These are phyloP conservation scores for Bedellia somnulentella DNA, from an alignment of 2,888 invertebrate species.

Conservation along the genomic window DNA sequence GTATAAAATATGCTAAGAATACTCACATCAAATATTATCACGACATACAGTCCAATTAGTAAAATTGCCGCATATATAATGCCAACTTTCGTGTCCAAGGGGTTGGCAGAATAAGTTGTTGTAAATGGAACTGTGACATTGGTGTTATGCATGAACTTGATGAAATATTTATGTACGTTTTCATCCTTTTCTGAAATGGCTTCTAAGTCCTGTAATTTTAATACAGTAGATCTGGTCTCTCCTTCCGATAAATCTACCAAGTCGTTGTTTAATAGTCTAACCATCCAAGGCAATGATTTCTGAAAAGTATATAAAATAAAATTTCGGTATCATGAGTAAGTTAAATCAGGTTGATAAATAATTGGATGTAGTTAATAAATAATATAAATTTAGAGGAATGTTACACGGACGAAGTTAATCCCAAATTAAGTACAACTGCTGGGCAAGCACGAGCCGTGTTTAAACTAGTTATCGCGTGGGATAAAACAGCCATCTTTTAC, in stretches of 20 bases:
- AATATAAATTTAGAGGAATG: no score
- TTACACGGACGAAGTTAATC: no score
- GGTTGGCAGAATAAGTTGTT: slow-evolving; percentile 53
- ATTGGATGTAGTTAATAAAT: no score
- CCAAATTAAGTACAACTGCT: no score
- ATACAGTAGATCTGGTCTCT: slow-evolving; percentile 34
- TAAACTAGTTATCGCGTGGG: no score
- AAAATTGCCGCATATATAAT: slow-evolving; percentile 69
- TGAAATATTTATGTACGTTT: background rate
- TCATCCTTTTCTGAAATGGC: slow-evolving; percentile 4
- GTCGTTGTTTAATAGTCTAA: slow-evolving; percentile 55
- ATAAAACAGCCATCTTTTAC: no score
- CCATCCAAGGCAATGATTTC: slow-evolving; percentile 55
- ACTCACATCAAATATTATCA: slow-evolving; percentile 79
- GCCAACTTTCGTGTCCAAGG: slow-evolving; percentile 64
- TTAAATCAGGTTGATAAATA: no score
- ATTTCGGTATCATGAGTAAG: no score
- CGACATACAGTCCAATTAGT: slow-evolving; percentile 68
- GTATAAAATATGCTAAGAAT: background rate
- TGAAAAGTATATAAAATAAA: no score
- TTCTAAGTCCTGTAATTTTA: slow-evolving; percentile 5
- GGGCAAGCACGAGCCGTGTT: no score
- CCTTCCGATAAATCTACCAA: slow-evolving; percentile 53
- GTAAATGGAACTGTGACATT: slow-evolving; percentile 13
- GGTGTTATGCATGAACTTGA: slow-evolving; percentile 1